Percentiles rank a stretch among this genome's conserved stretches.
Conservation (phyloP, 1,140 invertebrate genomes). For the Cotesia typhae region DNA sequence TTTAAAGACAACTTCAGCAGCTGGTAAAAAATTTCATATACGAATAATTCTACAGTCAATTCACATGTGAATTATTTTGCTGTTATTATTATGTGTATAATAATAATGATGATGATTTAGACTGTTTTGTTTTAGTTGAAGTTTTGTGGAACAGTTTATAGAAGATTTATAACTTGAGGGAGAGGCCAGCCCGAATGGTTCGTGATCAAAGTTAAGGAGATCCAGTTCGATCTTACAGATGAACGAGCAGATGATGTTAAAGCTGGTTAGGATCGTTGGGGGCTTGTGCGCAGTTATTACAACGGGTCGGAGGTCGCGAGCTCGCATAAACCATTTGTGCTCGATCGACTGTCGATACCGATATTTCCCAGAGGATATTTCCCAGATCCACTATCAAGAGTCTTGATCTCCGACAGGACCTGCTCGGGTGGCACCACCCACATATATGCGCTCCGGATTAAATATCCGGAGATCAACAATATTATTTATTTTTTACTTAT, state of each 20-base stretch:
- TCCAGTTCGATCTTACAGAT: constrained; percentile 39
- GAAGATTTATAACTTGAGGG: neutral
- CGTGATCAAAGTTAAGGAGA: constrained; percentile 24
- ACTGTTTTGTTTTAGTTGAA: no score
- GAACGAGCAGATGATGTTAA: constrained; percentile 29
- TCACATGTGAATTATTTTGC: no score
- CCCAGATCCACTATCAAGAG: constrained; percentile 22
- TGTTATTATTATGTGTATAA: no score
- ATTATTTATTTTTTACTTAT: neutral
- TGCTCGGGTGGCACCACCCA: constrained; percentile 34
- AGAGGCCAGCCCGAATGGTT: constrained; percentile 9
- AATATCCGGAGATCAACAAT: constrained; percentile 20
- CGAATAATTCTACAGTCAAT: no score
- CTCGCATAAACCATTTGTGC: constrained; percentile 39
- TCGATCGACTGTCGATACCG: constrained; percentile 36
- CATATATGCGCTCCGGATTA: constrained; percentile 27
- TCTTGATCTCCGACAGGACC: constrained; percentile 21
- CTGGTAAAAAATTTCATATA: no score
- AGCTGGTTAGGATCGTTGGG: neutral
- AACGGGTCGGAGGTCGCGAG: constrained; percentile 35
- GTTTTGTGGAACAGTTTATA: no score
- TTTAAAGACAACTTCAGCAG: no score
- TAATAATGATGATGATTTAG: no score
- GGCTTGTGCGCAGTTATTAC: constrained; percentile 32
- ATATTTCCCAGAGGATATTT: constrained; percentile 33